A percentile compares a stretch with the other conserved stretches of the same genome.
Conservation (phyloP, 1,140 invertebrate genomes). For the Plodia interpunctella region DNA sequence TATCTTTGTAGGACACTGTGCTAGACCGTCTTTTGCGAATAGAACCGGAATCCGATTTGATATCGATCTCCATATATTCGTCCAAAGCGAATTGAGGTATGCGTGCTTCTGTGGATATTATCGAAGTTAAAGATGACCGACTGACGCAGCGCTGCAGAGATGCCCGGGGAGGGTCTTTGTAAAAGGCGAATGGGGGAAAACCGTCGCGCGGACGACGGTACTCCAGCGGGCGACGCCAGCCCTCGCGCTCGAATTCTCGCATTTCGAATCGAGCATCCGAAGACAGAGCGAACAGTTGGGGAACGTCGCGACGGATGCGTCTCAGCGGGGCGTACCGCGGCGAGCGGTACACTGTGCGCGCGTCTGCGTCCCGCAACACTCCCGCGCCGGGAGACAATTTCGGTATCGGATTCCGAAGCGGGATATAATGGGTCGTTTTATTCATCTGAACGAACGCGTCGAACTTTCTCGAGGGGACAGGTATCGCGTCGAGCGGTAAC, state of each 20-base stretch:
- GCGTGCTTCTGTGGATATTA: slow-evolving; percentile 30
- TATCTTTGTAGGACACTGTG: slow-evolving; percentile 11
- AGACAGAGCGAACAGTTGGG: not conserved
- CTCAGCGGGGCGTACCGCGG: slow-evolving; percentile 11
- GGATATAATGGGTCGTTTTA: slow-evolving; percentile 27
- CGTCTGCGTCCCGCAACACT: slow-evolving; percentile 16
- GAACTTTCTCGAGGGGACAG: slow-evolving; percentile 23
- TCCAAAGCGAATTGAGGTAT: slow-evolving; percentile 48
- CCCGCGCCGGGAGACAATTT: slow-evolving; percentile 11
- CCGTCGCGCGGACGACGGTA: slow-evolving; percentile 9
- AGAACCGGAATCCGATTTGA: not conserved
- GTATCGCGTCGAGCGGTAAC: slow-evolving; percentile 35
- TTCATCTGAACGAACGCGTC: slow-evolving; percentile 21
- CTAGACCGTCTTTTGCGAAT: slow-evolving; percentile 13
- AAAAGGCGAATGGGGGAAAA: not conserved
- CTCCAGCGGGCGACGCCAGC: not conserved
- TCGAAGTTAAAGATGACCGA: slow-evolving; percentile 16
- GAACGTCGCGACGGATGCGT: not conserved
- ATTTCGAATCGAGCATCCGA: not conserved
- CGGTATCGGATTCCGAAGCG: slow-evolving; percentile 14
- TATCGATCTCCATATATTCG: slow-evolving; percentile 24
- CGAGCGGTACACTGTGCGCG: slow-evolving; percentile 14
- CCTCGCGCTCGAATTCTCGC: not conserved
- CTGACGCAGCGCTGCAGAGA: slow-evolving; percentile 14
- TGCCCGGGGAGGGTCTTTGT: not conserved